Base-by-base conservation (phyloP, 92 coral and sea anemone genomes). In the Anthopleura xanthogrammica region DNA sequence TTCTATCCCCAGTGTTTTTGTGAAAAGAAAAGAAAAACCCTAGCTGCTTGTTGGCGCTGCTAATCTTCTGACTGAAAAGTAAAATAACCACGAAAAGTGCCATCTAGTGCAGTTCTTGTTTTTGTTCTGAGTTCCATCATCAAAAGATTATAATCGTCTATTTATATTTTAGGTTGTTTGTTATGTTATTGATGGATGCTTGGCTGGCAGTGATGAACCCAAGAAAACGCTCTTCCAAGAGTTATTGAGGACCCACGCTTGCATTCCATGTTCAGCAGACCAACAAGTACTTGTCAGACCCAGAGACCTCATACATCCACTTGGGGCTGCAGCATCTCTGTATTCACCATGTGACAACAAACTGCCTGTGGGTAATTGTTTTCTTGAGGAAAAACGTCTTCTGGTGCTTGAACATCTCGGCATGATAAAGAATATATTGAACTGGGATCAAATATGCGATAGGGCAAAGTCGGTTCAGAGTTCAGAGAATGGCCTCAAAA, bases 341-440 rank as follows among this genome's bases (percentile, higher is more conserved):
- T 94, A 88, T 75, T 82, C 91, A 70, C 71, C 75, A 60, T 85
- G 85, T 3, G 98, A 94, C 83, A 82, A 81, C 58, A 85, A 92
- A 22, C 88, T 94, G 74, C 98, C 98, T n/a, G 85, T 87, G 68
- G 96, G 96, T 36, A 68, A 87, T 19, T 73, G 88, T 55, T 89
- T 88, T 74, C 82, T 58, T 13, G 88, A 82, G 40, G 56, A 52
- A 16, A 83, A 92, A 56, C 95, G 98, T 7, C 88, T 94, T 57
- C 90, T 86, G 12, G 80, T 90, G 83, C 85, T 94, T 80, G 75
- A 83, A 36, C 72, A 82, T 2, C 90, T 94, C 29, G 98, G 98
- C 39, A 92, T 94, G 98, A 62, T 82, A 20, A 58, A 71, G 65
- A 86, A 92, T 29, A 29, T 29, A 20, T 85, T 92, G 9, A 83